Base-by-base conservation (phyloP, 2,113 vertebrate genomes). In the Bubo scandiacus region DNA sequence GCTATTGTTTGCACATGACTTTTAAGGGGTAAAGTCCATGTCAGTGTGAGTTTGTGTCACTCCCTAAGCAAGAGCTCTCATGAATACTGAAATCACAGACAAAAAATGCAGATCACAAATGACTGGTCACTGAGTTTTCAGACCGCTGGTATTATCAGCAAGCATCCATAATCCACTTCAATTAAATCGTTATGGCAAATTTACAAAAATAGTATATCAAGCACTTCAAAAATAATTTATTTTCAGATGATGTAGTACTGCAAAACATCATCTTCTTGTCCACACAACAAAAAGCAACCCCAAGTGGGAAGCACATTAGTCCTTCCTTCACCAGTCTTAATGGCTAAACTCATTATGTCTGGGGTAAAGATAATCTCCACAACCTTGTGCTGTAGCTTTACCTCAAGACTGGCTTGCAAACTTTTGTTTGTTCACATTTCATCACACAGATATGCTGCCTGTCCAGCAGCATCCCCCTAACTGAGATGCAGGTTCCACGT, bases 11-110 rank as follows among this genome's bases (percentile, higher is more conserved):
- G 66, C 40, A 2, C 36, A 17, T 2, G 36, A 73, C 62, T 94
- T 92, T 34, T 40, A 65, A 82, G 58, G 82, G 61, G 34, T 72
- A 72, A 96, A 95, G 79, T 92, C 66, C 79, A 22, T 4, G 26
- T 63, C 36, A 61, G 29, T 34, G 66, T n/a, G 67, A 66, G 49
- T 40, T 88, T 62, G 57, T 57, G 52, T 38, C 70, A 30, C 62
- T 49, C 58, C 21, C 25, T 52, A 52, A 63, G 18, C 42, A 71
- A 74, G 34, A 68, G 25, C 68, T 67, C 52, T 84, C 36, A 26
- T 15, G 20, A 82, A 59, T 49, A 57, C 30, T 40, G 43, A 84
- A 72, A 78, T 63, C 45, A 49, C 15, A 47, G 20, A 54, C 23
- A 26, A 27, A 86, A 90, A 92, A 51, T 34, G 40, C 59, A 85